Conservation (phyloP, 1,140 invertebrate species). For the Ostrea edulis region DNA sequence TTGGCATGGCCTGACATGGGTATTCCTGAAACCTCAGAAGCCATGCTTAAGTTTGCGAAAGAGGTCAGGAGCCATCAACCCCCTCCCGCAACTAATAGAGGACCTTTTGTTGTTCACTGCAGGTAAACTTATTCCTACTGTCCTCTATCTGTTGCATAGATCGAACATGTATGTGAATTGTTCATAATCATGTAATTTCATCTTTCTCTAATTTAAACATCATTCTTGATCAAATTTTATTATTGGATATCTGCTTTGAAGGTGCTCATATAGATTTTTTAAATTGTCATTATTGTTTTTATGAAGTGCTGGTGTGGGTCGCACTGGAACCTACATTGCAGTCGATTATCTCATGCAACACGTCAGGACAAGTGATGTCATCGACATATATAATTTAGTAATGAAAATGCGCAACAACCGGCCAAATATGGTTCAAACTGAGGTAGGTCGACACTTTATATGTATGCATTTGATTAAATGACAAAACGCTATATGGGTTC, state of each 20-base stretch:
- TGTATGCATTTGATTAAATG: no score
- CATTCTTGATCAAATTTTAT: no score
- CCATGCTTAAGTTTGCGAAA: conserved; percentile 43
- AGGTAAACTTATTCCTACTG: conserved; percentile 46
- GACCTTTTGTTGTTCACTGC: conserved; percentile 56
- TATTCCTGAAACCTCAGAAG: conserved; percentile 24
- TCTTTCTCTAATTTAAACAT: no score
- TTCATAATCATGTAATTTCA: no score
- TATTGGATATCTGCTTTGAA: no score
- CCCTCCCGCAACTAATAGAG: not conserved
- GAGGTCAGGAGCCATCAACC: conserved; percentile 6
- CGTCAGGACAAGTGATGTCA: conserved; percentile 86
- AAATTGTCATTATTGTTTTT: no score
- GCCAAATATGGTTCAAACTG: conserved; percentile 87
- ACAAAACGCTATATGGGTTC: no score
- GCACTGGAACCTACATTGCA: conserved; percentile 92
- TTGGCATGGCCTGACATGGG: conserved; percentile 44
- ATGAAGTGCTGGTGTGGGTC: conserved; percentile 79
- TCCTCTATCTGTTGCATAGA: not conserved
- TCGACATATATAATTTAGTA: conserved; percentile 98
- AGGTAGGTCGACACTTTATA: conserved; percentile 78
- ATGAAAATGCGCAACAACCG: conserved; percentile 96
- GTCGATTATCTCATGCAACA: conserved; percentile 98
- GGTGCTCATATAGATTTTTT: no score
- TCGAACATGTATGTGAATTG: no score